phyloP scores from a whole-genome alignment of 2,888 invertebrate genomes.

The Eristalis intricaria region DNA sequence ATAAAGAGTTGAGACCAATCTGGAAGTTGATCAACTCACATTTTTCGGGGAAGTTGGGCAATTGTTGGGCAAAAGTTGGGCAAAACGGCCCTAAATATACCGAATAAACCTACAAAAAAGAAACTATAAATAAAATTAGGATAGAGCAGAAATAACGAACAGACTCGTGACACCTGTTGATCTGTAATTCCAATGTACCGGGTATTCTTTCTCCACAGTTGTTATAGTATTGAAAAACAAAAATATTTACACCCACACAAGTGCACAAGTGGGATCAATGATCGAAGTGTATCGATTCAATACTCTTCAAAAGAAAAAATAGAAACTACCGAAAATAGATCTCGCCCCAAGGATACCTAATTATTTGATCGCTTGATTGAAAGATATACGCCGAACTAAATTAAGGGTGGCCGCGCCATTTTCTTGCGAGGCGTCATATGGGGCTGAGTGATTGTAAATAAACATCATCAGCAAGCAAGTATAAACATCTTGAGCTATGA shows the following conservation, averaged over 20 bases:
- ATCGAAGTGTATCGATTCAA: slow-evolving; percentile 12
- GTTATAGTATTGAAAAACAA: not conserved
- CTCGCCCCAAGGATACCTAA: not conserved
- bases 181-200: not conserved
- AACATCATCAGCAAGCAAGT: slow-evolving; percentile 22
- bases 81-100: too few relatives aligned
- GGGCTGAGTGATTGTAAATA: slow-evolving; percentile 55
- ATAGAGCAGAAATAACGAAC: not conserved
- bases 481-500: not conserved
- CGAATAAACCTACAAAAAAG: too few relatives aligned
- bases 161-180: not conserved
- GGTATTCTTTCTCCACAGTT: not conserved
- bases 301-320: not conserved
- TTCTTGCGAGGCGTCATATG: not conserved
- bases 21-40: too few relatives aligned
- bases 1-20: too few relatives aligned
- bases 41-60: too few relatives aligned
- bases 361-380: slow-evolving; percentile 58
- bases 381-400: slow-evolving; percentile 40
- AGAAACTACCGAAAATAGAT: slow-evolving; percentile 15
- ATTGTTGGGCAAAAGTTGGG: too few relatives aligned
- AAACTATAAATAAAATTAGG: not conserved
- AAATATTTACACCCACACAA: not conserved
- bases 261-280: slow-evolving; percentile 32
- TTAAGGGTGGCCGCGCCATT: slow-evolving; percentile 21